These are phyloP conservation scores for Phaetusa simplex DNA, from an alignment of 2,113 vertebrate species.

Conservation along the genomic window DNA sequence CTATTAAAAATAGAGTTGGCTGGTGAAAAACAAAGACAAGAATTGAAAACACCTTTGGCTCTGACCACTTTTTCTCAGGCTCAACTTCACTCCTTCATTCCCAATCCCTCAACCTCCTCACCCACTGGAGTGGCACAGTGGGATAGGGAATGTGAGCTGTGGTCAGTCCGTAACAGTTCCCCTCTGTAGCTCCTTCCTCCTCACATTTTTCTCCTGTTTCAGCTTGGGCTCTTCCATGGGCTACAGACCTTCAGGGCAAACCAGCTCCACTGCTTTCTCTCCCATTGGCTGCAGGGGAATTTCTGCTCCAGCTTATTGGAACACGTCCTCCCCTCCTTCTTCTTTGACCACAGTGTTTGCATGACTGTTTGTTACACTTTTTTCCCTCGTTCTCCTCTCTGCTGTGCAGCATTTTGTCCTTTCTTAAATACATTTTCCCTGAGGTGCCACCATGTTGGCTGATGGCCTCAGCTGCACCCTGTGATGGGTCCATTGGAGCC, in stretches of 20 bases:
- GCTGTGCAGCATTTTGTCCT: not conserved
- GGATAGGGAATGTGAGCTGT: not conserved
- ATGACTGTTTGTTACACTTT: not conserved
- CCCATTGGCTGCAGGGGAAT: not conserved
- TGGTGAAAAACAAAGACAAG: not conserved
- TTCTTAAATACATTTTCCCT: not conserved
- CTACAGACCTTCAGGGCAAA: not conserved
- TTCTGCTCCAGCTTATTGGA: not conserved
- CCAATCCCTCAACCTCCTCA: rapidly evolving
- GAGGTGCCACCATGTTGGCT: not conserved
- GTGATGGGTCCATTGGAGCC: rapidly evolving
- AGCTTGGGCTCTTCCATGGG: not conserved
- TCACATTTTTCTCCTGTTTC: not conserved
- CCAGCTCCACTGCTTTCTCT: rapidly evolving
- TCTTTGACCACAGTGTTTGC: not conserved
- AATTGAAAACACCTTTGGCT: not conserved
- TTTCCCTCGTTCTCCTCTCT: not conserved
- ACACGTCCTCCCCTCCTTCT: not conserved
- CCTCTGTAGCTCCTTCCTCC: not conserved
- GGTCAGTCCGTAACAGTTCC: not conserved
- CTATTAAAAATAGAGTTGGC: not conserved
- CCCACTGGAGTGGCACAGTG: rapidly evolving
- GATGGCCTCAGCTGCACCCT: rapidly evolving
- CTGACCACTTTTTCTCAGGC: not conserved
- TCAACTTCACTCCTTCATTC: not conserved